These are phyloP conservation scores for Cheilosia urbana DNA, from an alignment of 2,888 invertebrate genomes.

Conservation along the genomic window DNA sequence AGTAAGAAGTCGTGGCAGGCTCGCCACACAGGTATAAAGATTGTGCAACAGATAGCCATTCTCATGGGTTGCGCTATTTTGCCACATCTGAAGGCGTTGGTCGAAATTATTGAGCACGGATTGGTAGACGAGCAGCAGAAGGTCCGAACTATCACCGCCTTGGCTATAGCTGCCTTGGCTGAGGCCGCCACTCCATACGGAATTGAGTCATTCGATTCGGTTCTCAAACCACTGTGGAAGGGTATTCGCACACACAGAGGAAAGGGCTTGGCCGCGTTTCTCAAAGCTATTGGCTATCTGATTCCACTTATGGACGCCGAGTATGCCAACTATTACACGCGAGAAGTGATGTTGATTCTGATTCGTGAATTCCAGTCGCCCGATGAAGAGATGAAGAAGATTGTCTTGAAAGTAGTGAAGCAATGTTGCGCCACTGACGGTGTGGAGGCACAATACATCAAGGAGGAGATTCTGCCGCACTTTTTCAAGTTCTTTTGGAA, in stretches of 20 bases:
- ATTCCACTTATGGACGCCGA: slow-evolving; percentile 99
- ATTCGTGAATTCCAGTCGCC: slow-evolving; percentile 99
- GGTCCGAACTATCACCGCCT: slow-evolving; percentile 98
- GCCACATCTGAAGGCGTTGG: slow-evolving; percentile 98
- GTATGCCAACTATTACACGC: slow-evolving; percentile 99
- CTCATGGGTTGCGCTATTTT: slow-evolving; percentile 99
- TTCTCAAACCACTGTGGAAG: slow-evolving; percentile 99
- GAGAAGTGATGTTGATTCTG: slow-evolving; percentile 96
- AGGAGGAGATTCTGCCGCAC: slow-evolving; percentile 98
- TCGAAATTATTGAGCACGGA: slow-evolving; percentile 99
- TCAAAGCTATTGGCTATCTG: slow-evolving; percentile 99
- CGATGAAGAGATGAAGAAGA: slow-evolving; percentile 99
- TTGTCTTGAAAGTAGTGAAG: slow-evolving; percentile 99
- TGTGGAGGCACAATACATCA: slow-evolving; percentile 99
- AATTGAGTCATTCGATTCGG: slow-evolving; percentile 99
- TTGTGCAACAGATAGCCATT: slow-evolving; percentile 99
- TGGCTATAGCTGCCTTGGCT: slow-evolving; percentile 98
- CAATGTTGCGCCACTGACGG: slow-evolving; percentile 99
- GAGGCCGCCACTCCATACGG: slow-evolving; percentile 99
- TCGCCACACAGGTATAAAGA: slow-evolving; percentile 98
- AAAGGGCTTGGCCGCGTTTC: slow-evolving; percentile 98
- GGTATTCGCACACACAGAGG: slow-evolving; percentile 96
- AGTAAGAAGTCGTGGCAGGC: slow-evolving; percentile 99
- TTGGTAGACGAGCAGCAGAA: slow-evolving; percentile 99
- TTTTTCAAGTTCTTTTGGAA: slow-evolving; percentile 99